These are phyloP conservation scores for Rhagologus leucostigma DNA, from an alignment of 2,113 vertebrate genomes.

Conservation along the genomic window DNA sequence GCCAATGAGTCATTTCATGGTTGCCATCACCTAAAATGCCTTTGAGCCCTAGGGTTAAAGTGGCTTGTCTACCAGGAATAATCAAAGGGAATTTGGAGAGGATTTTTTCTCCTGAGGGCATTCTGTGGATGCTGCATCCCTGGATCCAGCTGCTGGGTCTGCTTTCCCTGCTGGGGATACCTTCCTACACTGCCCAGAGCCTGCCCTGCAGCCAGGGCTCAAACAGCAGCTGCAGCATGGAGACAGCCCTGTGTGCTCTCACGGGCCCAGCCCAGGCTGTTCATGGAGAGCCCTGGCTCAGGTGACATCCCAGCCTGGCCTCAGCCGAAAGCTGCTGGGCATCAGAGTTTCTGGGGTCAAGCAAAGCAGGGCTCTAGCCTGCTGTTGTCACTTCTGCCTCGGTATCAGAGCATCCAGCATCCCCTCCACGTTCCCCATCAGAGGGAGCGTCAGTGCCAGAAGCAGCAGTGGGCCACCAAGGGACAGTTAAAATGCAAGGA, in stretches of 20 bases:
- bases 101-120: background rate
- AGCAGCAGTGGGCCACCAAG: background rate
- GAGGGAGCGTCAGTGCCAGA: background rate
- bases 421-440: background rate
- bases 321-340: fast-evolving
- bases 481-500: background rate
- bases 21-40: background rate
- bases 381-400: background rate
- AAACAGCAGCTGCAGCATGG: background rate
- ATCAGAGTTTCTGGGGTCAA: background rate
- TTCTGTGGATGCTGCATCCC: background rate
- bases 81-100: background rate
- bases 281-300: background rate
- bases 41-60: background rate
- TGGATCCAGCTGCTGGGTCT: background rate
- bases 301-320: background rate
- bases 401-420: background rate
- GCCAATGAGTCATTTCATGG: background rate
- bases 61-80: background rate
- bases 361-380: background rate
- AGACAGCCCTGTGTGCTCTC: background rate
- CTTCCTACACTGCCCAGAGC: background rate
- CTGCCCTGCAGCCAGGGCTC: background rate
- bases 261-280: background rate
- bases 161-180: background rate